These are phyloP conservation scores for Diadromus collaris DNA, from an alignment of 2,888 invertebrate species.

Conservation along the genomic window DNA sequence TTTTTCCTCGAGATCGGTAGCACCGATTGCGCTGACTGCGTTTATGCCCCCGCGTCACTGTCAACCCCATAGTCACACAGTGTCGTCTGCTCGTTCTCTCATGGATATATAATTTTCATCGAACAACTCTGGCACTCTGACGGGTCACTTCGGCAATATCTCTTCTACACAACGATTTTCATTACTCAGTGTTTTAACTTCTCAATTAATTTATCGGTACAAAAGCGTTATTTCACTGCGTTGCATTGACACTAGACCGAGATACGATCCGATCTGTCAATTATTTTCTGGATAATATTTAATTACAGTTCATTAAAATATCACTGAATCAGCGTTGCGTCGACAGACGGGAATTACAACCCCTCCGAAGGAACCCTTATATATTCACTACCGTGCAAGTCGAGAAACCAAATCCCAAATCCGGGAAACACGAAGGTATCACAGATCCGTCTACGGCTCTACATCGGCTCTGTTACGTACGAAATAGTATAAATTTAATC, in stretches of 20 bases:
- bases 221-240: background rate
- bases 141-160: slow-evolving; percentile 2
- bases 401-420: background rate
- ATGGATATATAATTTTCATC: slow-evolving; percentile 64
- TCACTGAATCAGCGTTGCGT: background rate
- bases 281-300: background rate
- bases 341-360: background rate
- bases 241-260: background rate
- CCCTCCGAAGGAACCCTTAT: background rate
- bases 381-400: background rate
- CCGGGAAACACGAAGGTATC: background rate
- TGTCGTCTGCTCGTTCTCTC: slow-evolving; percentile 31
- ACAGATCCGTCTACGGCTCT: background rate
- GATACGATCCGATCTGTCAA: background rate
- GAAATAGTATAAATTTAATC: slow-evolving; percentile 20
- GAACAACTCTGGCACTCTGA: slow-evolving; percentile 7
- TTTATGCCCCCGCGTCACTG: slow-evolving; percentile 27
- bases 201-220: background rate
- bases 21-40: slow-evolving; percentile 63
- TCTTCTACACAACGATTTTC: background rate
- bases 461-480: background rate
- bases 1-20: slow-evolving; percentile 68
- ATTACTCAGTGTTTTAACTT: slow-evolving; percentile 4
- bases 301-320: background rate
- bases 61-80: slow-evolving; percentile 42